These are phyloP conservation scores for Tanytarsus gracilentus DNA, from an alignment of 2,888 invertebrate genomes.

Conservation along the genomic window DNA sequence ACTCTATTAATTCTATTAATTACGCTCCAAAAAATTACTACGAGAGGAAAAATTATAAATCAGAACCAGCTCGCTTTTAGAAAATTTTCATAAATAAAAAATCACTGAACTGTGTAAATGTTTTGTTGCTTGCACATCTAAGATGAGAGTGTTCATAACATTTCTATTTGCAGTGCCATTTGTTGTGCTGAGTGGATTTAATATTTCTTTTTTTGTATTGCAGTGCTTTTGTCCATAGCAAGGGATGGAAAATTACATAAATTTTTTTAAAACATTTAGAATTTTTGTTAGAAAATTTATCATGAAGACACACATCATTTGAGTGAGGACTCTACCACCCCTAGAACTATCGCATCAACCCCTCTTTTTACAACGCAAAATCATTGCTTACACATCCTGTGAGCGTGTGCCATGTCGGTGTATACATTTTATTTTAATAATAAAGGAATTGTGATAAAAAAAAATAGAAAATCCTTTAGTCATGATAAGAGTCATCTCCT, in stretches of 20 bases:
- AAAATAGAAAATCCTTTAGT: background rate
- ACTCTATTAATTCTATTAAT: conserved; percentile 20
- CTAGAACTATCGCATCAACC: too few relatives aligned
- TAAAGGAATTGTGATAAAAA: conserved; percentile 10
- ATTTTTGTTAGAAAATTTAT: too few relatives aligned
- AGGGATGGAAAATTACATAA: too few relatives aligned
- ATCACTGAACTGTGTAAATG: conserved; percentile 26
- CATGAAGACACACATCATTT: too few relatives aligned
- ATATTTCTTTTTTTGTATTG: too few relatives aligned
- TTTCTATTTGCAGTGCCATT: conserved; percentile 16
- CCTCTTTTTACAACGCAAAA: background rate
- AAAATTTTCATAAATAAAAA: background rate
- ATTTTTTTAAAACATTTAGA: too few relatives aligned
- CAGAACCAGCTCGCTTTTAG: background rate
- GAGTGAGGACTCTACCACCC: too few relatives aligned
- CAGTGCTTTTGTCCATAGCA: too few relatives aligned
- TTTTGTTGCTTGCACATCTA: conserved; percentile 12
- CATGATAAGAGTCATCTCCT: background rate
- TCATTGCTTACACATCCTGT: conserved; percentile 9
- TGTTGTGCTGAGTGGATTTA: conserved; percentile 22
- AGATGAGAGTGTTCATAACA: background rate
- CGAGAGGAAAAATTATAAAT: background rate
- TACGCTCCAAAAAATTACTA: conserved; percentile 1
- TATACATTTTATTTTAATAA: conserved; percentile 17
- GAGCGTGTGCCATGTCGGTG: conserved; percentile 23